Conservation (phyloP, 2,113 vertebrate genomes). For the Burhinus oedicnemus region DNA sequence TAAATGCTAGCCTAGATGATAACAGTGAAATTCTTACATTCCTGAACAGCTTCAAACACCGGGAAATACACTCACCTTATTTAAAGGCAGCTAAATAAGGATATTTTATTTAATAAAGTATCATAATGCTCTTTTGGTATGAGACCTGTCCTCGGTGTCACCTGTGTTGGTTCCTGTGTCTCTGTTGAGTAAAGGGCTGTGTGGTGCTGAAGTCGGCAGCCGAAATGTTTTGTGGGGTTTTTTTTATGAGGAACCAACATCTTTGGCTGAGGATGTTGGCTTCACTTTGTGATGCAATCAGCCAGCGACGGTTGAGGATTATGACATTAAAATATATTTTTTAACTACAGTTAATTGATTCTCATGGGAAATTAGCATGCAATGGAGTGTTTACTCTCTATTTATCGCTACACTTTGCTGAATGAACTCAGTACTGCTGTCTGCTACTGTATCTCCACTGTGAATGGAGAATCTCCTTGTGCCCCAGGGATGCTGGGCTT, state of each 20-base stretch:
- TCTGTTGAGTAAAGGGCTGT: not conserved
- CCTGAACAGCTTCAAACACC: not conserved
- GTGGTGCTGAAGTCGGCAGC: fast-evolving
- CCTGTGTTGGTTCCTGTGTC: not conserved
- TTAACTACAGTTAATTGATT: constrained; percentile 22
- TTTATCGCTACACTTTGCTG: not conserved
- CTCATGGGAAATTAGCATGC: not conserved
- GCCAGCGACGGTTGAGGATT: not conserved
- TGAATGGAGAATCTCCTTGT: fast-evolving
- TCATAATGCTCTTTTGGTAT: not conserved
- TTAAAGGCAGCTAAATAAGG: not conserved
- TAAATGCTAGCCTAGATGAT: not conserved
- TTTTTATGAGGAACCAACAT: not conserved
- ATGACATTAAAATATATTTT: not conserved
- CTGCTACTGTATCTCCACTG: not conserved
- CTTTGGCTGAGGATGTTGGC: not conserved
- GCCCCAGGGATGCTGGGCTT: fast-evolving
- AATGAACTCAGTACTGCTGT: not conserved
- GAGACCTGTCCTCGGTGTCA: not conserved
- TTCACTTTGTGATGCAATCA: not conserved
- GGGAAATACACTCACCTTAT: not conserved
- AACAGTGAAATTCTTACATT: not conserved
- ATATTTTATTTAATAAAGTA: not conserved
- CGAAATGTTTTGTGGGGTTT: not conserved
- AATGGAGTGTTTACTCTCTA: not conserved